These are phyloP conservation scores for Sesia bembeciformis DNA, from an alignment of 2,888 invertebrate genomes.

Conservation along the genomic window DNA sequence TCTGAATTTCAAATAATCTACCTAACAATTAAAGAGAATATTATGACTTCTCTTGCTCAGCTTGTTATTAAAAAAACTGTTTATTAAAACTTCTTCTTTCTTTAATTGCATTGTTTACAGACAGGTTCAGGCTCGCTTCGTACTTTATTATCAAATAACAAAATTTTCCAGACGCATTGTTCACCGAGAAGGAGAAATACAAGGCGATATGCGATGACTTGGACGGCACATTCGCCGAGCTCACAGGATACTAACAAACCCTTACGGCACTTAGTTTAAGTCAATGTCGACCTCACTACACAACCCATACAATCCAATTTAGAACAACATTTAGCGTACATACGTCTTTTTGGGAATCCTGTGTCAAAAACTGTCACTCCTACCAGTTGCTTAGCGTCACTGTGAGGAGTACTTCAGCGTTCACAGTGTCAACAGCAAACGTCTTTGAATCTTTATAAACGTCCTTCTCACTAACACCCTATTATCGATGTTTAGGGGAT, in stretches of 20 bases:
- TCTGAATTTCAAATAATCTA: neutral
- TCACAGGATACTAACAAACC: constrained; percentile 92
- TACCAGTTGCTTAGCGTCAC: neutral
- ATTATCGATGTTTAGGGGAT: constrained; percentile 32
- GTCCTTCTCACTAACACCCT: constrained; percentile 30
- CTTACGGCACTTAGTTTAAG: constrained; percentile 53
- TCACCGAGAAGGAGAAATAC: constrained; percentile 93
- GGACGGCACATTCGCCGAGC: constrained; percentile 97
- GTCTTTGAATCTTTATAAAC: constrained; percentile 11
- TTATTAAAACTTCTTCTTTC: neutral
- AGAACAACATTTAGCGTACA: constrained; percentile 11
- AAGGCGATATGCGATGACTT: constrained; percentile 98
- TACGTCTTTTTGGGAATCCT: neutral
- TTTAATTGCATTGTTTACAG: neutral
- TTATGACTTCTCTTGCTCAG: constrained; percentile 35
- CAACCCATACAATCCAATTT: constrained; percentile 29
- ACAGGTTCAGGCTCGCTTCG: neutral
- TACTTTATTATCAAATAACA: constrained; percentile 8
- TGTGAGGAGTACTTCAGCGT: neutral
- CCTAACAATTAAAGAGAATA: constrained; percentile 26
- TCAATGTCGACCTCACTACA: constrained; percentile 37
- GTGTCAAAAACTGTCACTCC: neutral
- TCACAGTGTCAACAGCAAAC: constrained; percentile 2
- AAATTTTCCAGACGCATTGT: constrained; percentile 85
- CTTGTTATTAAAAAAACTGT: neutral